Evolutionary conservation across 2,888 invertebrate genomes (phyloP).

Genomic region (Catonia carolina): DNA sequence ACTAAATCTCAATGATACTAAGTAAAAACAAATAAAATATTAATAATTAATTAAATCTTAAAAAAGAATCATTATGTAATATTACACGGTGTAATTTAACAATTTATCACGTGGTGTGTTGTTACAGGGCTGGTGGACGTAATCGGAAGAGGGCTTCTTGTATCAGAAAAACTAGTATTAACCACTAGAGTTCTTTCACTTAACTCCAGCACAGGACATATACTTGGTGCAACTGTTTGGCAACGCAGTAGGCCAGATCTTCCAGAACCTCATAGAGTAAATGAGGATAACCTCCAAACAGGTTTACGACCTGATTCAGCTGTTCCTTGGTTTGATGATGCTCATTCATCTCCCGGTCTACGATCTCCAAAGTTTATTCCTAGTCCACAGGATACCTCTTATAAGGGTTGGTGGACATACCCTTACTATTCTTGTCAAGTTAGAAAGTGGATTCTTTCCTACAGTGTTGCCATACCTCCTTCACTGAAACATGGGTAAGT

Average conservation of each 20-base stretch:
- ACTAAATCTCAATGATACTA: too few species aligned
- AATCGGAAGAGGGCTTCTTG: constrained; percentile 63
- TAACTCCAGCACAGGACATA: constrained; percentile 53
- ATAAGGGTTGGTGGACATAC: constrained; percentile 78
- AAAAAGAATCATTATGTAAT: too few species aligned
- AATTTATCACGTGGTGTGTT: too few species aligned
- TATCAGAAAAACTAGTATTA: constrained; percentile 52
- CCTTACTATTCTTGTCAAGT: constrained; percentile 80
- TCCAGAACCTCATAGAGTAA: constrained; percentile 45
- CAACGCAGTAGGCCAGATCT: constrained; percentile 51
- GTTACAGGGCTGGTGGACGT: constrained; percentile 62
- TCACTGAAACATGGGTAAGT: constrained; percentile 47
- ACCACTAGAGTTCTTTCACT: constrained; percentile 55
- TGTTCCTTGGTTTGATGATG: constrained; percentile 62
- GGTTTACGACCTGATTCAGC: constrained; percentile 60
- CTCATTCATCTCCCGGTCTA: constrained; percentile 52
- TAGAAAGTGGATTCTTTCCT: constrained; percentile 76
- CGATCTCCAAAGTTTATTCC: constrained; percentile 64
- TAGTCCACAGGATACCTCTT: constrained; percentile 54
- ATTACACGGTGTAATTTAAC: too few species aligned
- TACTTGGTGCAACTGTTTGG: constrained; percentile 56
- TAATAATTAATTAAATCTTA: too few species aligned
- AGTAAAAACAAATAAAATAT: too few species aligned
- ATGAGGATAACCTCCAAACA: constrained; percentile 42
- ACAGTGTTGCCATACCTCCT: constrained; percentile 62